A percentile compares a stretch with the other conserved stretches of the same genome.
These are phyloP conservation scores for Troides aeacus DNA, from an alignment of 2,888 invertebrate species.

Conservation along the genomic window DNA sequence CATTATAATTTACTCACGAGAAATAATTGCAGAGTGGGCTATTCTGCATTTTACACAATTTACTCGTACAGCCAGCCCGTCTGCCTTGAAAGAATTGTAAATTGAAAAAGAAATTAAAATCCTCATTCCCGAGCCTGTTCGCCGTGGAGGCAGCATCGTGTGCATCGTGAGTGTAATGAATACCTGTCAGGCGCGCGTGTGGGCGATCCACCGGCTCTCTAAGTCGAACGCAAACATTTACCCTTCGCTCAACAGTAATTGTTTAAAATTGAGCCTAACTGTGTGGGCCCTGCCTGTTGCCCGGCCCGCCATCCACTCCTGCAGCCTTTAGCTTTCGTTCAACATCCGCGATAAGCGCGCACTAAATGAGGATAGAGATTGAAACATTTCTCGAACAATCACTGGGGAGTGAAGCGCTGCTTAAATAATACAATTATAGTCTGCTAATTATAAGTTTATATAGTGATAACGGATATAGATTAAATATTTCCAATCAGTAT, in stretches of 20 bases:
- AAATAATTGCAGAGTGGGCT: conserved; percentile 20
- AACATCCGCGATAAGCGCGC: conserved; percentile 56
- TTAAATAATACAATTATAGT: not conserved
- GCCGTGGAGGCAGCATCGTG: conserved; percentile 44
- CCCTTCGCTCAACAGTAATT: conserved; percentile 78
- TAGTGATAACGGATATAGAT: too few species aligned
- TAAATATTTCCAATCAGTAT: too few species aligned
- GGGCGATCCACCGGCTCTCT: conserved; percentile 64
- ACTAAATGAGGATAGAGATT: conserved; percentile 49
- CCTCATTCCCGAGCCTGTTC: conserved; percentile 41
- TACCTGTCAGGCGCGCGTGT: conserved; percentile 78
- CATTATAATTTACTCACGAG: conserved; percentile 3
- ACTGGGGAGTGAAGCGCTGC: not conserved
- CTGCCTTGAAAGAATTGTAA: conserved; percentile 31
- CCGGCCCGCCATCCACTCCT: conserved; percentile 55
- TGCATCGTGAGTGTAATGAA: conserved; percentile 75
- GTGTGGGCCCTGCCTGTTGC: conserved; percentile 74
- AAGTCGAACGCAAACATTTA: conserved; percentile 79
- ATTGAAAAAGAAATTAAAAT: conserved; percentile 47
- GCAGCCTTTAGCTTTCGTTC: conserved; percentile 56
- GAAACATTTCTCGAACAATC: conserved; percentile 16
- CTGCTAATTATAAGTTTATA: not conserved
- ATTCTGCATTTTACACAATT: conserved; percentile 11
- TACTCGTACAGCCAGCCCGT: conserved; percentile 20
- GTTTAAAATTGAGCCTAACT: conserved; percentile 80